These are phyloP conservation scores for Nymphalis io DNA, from an alignment of 1,140 invertebrate species.

Conservation along the genomic window DNA sequence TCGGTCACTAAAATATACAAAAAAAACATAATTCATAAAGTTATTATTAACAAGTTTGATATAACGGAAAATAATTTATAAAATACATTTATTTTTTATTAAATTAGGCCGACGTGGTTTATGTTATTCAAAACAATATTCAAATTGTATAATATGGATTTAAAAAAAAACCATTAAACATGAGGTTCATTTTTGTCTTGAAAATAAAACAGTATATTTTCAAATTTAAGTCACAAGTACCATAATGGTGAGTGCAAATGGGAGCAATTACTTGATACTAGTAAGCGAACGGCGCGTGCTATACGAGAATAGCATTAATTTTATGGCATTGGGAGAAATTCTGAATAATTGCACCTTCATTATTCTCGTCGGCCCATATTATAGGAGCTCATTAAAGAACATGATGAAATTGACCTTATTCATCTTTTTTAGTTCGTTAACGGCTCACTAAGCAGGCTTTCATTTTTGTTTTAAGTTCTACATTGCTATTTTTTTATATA, in stretches of 20 bases:
- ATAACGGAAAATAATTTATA: too few species aligned
- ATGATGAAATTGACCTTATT: slow-evolving; percentile 34
- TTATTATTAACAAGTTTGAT: too few species aligned
- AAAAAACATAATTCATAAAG: too few species aligned
- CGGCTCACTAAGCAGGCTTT: not conserved
- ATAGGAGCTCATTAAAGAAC: slow-evolving; percentile 46
- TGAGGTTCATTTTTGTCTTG: slow-evolving; percentile 31
- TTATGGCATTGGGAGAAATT: slow-evolving; percentile 55
- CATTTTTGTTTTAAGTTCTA: too few species aligned
- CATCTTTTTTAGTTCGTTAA: not conserved
- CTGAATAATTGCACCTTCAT: slow-evolving; percentile 61
- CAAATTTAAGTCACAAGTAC: slow-evolving; percentile 49
- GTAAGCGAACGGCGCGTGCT: slow-evolving; percentile 30
- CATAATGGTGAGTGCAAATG: slow-evolving; percentile 57
- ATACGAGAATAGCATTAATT: slow-evolving; percentile 57
- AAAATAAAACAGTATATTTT: slow-evolving; percentile 17
- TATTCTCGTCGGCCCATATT: slow-evolving; percentile 36
- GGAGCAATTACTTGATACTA: slow-evolving; percentile 59
- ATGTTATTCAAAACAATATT: too few species aligned
- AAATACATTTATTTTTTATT: too few species aligned
- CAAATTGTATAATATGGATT: too few species aligned
- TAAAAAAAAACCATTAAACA: not conserved
- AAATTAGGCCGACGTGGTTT: too few species aligned
- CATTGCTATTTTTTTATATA: too few species aligned
- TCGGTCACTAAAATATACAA: too few species aligned